Evolutionary conservation across 2,797 vertebrate species (phyloP), one percentile per base, ranked within the genome.

Genomic region (Hoplostethus mediterraneus): DNA sequence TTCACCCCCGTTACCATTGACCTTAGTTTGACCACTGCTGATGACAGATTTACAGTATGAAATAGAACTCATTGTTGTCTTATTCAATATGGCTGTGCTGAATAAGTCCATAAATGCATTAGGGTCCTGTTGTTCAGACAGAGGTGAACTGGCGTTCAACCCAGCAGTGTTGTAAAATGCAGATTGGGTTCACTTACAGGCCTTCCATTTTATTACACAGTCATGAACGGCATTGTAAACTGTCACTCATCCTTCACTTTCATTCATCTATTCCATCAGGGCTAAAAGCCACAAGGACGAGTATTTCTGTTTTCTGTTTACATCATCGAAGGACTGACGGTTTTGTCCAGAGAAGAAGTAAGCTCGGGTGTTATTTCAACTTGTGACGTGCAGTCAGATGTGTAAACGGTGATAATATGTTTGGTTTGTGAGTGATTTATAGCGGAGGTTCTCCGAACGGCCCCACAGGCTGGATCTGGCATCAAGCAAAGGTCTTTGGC

Each of bases 111-210:
- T 93, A 93, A 92, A 94, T 60, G 85, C 85, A 90, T 90, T 87
- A 89, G 81, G 59, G 71, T 79, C 78, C 77, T 80, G 84, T 92
- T 93, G 89, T 91, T 89, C 67, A 5, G 55, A 71, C 63, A 64
- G 67, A 47, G 87, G 80, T 91, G 90, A 93, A 94, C 90, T 92
- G 88, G 84, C 66, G 81, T 92, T 94, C 90, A 94, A 93, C 92
- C 87, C 83, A 5, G 74, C 79, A 40, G 69, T 12, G 82, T 85
- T 94, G 92, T 95, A 95, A 95, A 95, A 95, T 94, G 93, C 88
- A 94, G 92, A 93, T 91, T 71, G 90, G 90, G 92, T 94, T 95
- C 93, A 93, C 87, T 88, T 79, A 63, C 91, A 90, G 93, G 90
- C 86, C 93, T 92, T 73, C 53, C 25, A 30, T 90, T 94, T 94